phyloP scores from a whole-genome alignment of 2,888 invertebrate genomes.

The Dysmachus trigonus region DNA sequence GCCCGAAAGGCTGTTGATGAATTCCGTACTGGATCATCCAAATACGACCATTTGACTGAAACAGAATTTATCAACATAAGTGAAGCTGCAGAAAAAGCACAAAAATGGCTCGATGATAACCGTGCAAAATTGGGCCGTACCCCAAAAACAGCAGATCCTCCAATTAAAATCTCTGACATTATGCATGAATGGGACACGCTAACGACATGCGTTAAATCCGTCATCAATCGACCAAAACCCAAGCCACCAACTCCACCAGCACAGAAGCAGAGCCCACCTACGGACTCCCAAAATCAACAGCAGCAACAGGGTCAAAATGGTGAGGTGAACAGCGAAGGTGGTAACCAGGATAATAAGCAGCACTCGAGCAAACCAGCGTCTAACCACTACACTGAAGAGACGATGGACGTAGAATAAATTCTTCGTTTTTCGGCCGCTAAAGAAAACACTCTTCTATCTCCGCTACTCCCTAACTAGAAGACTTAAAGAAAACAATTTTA shows the following conservation, averaged over 20 bases:
- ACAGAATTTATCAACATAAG: constrained; percentile 82
- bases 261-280: constrained; percentile 44
- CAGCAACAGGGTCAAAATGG: constrained; percentile 54
- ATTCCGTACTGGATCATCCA: constrained; percentile 75
- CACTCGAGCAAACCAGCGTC: not conserved
- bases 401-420: constrained; percentile 28
- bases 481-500: not conserved
- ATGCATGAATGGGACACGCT: constrained; percentile 76
- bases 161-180: constrained; percentile 81
- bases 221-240: constrained; percentile 91
- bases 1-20: constrained; percentile 82
- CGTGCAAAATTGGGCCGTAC: constrained; percentile 72
- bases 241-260: constrained; percentile 74
- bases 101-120: constrained; percentile 84
- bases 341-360: not conserved
- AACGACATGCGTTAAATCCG: constrained; percentile 70
- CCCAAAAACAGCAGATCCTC: constrained; percentile 77
- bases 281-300: not conserved
- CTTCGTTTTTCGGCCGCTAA: not conserved
- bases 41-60: constrained; percentile 81
- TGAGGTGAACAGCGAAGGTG: constrained; percentile 51
- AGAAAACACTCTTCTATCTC: not conserved
- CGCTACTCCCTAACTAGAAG: not conserved
- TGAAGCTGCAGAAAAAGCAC: constrained; percentile 75
- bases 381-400: constrained; percentile 17